A percentile compares a stretch with the other conserved stretches of the same genome.
Conservation (phyloP, 2,888 invertebrate genomes). For the Crocallis elinguaria region DNA sequence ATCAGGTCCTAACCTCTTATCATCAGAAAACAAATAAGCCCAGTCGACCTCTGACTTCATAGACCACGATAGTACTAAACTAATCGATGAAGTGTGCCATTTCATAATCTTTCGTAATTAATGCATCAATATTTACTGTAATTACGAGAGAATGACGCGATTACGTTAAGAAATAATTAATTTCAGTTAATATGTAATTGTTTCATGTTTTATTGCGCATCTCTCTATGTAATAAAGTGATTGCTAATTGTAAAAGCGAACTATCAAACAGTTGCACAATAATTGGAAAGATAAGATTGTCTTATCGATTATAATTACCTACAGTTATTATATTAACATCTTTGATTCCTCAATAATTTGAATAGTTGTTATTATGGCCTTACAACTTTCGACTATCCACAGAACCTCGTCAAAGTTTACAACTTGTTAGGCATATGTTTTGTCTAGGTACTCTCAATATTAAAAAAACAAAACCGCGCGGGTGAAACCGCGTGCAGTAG, state of each 20-base stretch:
- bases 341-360: slow-evolving; percentile 4
- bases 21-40: background rate
- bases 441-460: too few species aligned
- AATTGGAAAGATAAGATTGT: slow-evolving; percentile 12
- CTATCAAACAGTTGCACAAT: slow-evolving; percentile 10
- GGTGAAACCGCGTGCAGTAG: too few species aligned
- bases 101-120: slow-evolving; percentile 39
- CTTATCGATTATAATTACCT: too few species aligned
- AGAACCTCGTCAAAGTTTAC: too few species aligned
- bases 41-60: slow-evolving; percentile 11
- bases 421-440: too few species aligned
- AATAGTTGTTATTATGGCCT: background rate
- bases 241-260: slow-evolving; percentile 4
- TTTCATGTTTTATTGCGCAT: slow-evolving; percentile 6
- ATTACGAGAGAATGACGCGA: slow-evolving; percentile 31
- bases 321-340: too few species aligned
- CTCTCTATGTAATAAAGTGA: slow-evolving; percentile 5
- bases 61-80: slow-evolving; percentile 26
- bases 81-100: slow-evolving; percentile 35
- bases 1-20: slow-evolving; percentile 1
- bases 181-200: background rate
- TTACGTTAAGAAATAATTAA: slow-evolving; percentile 2
- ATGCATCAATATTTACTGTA: slow-evolving; percentile 29
- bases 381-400: background rate
- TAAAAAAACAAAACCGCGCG: too few species aligned